Conservation (phyloP, 2,797 vertebrate genomes). For the Ispidina lecontei region DNA sequence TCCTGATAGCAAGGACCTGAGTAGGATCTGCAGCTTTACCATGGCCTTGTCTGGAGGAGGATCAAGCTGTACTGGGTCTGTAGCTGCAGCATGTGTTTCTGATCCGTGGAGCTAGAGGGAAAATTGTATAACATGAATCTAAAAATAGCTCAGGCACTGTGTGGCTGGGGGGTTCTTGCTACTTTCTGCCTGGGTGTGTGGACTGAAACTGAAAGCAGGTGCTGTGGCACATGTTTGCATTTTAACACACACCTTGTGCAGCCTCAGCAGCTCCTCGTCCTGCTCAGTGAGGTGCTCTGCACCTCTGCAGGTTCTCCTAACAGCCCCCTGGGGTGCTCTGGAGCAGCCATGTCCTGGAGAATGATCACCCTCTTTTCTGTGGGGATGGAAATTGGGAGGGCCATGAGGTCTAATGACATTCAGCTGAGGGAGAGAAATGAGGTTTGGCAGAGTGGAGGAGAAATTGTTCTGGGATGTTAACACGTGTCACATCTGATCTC, state of each 20-base stretch:
- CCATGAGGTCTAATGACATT: constrained; percentile 7
- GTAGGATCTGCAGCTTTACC: background rate
- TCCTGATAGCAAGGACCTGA: background rate
- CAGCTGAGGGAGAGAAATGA: constrained; percentile 19
- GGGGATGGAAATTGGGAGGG: background rate
- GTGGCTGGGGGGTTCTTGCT: background rate
- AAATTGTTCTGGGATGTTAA: constrained; percentile 18
- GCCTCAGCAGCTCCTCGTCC: background rate
- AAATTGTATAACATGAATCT: background rate
- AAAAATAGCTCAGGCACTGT: background rate
- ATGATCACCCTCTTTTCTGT: background rate
- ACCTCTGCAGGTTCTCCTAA: background rate
- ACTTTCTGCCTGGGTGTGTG: background rate
- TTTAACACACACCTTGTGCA: background rate
- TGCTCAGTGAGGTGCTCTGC: background rate
- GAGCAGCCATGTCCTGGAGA: background rate
- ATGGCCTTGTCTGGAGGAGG: background rate
- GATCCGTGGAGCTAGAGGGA: background rate
- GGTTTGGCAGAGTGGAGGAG: background rate
- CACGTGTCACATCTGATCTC: background rate
- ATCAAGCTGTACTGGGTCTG: background rate
- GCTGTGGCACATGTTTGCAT: background rate
- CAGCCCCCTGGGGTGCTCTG: background rate
- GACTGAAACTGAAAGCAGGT: constrained; percentile 11
- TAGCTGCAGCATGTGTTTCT: constrained; percentile 51